Percentiles rank a stretch among this genome's conserved stretches.
phyloP scores from a whole-genome alignment of 2,113 vertebrate species.

The Labeo rohita region DNA sequence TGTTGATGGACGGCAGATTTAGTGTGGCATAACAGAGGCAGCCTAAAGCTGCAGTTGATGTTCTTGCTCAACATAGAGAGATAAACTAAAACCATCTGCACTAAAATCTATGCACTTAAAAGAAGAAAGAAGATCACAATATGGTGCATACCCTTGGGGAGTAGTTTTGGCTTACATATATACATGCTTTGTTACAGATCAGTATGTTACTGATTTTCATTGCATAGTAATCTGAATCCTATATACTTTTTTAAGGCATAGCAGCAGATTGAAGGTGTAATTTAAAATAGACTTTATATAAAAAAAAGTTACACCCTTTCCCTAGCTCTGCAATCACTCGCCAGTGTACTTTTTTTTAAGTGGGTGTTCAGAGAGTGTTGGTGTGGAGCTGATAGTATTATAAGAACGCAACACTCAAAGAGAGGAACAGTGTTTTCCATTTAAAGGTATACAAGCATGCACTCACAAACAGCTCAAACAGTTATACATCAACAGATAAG shows the following conservation, averaged over 20 bases:
- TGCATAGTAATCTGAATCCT: neutral
- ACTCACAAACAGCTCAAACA: slow-evolving; percentile 22
- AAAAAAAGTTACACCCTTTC: neutral
- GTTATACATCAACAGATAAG: slow-evolving; percentile 49
- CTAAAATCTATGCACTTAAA: neutral
- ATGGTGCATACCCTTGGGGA: neutral
- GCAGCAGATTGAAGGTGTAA: neutral
- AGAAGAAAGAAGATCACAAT: neutral
- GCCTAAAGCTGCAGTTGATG: neutral
- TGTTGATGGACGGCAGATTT: neutral
- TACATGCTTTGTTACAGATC: neutral
- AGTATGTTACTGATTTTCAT: neutral
- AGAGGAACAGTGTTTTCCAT: slow-evolving; percentile 8
- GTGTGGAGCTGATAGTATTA: slow-evolving; percentile 51
- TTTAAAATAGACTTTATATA: neutral
- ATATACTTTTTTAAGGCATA: neutral
- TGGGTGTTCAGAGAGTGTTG: slow-evolving; percentile 32
- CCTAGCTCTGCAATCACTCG: neutral
- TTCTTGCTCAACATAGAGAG: slow-evolving; percentile 4
- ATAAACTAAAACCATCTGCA: slow-evolving; percentile 24
- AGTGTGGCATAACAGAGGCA: neutral
- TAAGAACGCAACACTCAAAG: slow-evolving; percentile 25
- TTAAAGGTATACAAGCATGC: slow-evolving; percentile 23
- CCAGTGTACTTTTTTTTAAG: neutral
- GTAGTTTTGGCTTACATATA: neutral